Evolutionary conservation across 1,140 invertebrate genomes (phyloP).

Genomic region (Heterodera schachtii): DNA sequence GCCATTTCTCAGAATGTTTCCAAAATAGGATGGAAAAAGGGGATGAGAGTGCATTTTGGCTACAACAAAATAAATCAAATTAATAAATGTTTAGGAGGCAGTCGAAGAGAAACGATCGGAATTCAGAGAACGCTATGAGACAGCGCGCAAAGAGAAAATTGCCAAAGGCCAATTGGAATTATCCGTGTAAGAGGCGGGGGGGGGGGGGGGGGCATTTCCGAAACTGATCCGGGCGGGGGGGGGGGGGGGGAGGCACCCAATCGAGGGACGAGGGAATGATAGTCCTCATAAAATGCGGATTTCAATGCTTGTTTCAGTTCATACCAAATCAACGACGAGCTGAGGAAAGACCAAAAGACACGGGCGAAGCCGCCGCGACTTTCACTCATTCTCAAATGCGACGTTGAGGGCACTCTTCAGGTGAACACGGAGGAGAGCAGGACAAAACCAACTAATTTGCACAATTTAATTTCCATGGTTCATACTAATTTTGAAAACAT

Average conservation of each 20-base stretch:
- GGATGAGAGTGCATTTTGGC: neutral
- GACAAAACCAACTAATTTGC: neutral
- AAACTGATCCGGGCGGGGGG: too few relatives aligned
- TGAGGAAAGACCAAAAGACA: neutral
- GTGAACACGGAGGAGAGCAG: neutral
- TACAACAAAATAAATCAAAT: neutral
- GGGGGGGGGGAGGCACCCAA: too few relatives aligned
- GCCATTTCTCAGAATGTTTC: too few relatives aligned
- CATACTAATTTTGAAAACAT: too few relatives aligned
- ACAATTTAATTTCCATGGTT: too few relatives aligned
- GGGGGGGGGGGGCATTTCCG: too few relatives aligned
- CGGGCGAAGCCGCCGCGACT: conserved; percentile 1
- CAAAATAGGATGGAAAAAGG: neutral
- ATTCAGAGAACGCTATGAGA: conserved; percentile 69
- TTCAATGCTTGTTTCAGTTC: neutral
- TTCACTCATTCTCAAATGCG: conserved; percentile 69
- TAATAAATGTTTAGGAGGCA: conserved; percentile 53
- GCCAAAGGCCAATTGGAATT: neutral
- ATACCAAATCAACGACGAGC: neutral
- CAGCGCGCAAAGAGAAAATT: conserved; percentile 5
- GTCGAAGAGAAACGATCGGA: conserved; percentile 75
- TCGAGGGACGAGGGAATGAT: too few relatives aligned
- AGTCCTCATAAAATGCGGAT: too few relatives aligned
- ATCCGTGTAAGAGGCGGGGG: neutral
- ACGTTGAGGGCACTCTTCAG: conserved; percentile 74